phyloP scores from a whole-genome alignment of 2,113 vertebrate genomes.

The Acrocephalus arundinaceus region DNA sequence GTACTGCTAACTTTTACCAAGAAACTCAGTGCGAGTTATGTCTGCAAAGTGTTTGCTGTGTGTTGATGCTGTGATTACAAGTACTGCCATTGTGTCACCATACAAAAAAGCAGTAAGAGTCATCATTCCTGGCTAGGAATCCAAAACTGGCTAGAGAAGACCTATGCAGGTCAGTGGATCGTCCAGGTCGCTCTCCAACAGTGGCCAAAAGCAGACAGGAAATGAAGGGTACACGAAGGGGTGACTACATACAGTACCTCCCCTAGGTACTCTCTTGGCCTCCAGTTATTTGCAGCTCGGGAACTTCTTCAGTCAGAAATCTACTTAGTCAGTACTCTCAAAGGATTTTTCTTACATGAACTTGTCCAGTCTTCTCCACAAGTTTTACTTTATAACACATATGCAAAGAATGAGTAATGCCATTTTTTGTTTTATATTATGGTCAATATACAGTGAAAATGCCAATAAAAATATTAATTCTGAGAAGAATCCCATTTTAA shows the following conservation, averaged over 20 bases:
- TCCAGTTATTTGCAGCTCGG: background rate
- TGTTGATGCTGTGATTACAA: background rate
- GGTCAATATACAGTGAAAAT: background rate
- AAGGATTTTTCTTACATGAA: background rate
- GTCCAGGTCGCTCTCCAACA: background rate
- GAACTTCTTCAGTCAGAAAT: background rate
- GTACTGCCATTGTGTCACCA: background rate
- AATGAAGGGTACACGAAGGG: fast-evolving
- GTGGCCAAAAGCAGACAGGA: background rate
- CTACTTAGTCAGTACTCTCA: background rate
- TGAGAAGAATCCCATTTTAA: background rate
- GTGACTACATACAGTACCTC: background rate
- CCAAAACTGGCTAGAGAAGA: background rate
- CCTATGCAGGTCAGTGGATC: background rate
- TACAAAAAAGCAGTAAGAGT: background rate
- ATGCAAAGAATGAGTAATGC: background rate
- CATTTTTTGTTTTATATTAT: background rate
- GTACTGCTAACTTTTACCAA: background rate
- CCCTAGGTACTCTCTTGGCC: background rate
- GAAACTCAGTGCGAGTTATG: background rate
- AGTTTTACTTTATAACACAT: background rate
- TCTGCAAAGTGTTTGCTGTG: background rate
- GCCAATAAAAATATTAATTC: background rate
- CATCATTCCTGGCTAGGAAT: background rate
- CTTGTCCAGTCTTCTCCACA: background rate